Conservation (phyloP, 2,113 vertebrate species). For the Hemibagrus wyckioides region DNA sequence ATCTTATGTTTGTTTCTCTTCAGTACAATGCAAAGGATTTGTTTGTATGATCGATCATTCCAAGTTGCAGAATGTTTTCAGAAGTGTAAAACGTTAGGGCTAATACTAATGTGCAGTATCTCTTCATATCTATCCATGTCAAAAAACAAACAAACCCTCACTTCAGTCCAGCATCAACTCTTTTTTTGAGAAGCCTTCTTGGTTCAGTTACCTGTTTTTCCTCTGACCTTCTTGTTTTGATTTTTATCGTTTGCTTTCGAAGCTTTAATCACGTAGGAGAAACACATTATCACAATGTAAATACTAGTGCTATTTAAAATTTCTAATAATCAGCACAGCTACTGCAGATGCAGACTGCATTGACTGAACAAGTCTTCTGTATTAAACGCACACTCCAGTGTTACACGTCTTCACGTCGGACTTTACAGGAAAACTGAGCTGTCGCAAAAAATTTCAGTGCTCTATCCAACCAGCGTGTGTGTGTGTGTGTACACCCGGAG, state of each 20-base stretch:
- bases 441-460: conserved; percentile 23
- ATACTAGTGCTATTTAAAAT: conserved; percentile 55
- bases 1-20: conserved; percentile 16
- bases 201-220: background rate
- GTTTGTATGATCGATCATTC: conserved; percentile 43
- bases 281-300: conserved; percentile 53
- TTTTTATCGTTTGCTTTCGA: conserved; percentile 36
- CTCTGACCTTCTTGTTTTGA: conserved; percentile 11
- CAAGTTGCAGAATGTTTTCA: conserved; percentile 32
- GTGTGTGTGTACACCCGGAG: background rate
- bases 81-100: conserved; percentile 41
- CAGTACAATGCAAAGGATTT: conserved; percentile 39
- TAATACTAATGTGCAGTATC: conserved; percentile 37
- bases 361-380: conserved; percentile 46
- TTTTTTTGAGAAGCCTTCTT: background rate
- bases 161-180: background rate
- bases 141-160: background rate
- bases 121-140: conserved; percentile 16
- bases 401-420: conserved; percentile 31
- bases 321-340: conserved; percentile 47
- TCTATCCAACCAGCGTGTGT: background rate
- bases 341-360: conserved; percentile 45
- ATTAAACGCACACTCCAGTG: conserved; percentile 38
- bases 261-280: conserved; percentile 49
- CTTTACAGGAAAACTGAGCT: conserved; percentile 8